Evolutionary conservation across 2,888 invertebrate genomes (phyloP).

Genomic region (Dyspetes luteomarginatus): DNA sequence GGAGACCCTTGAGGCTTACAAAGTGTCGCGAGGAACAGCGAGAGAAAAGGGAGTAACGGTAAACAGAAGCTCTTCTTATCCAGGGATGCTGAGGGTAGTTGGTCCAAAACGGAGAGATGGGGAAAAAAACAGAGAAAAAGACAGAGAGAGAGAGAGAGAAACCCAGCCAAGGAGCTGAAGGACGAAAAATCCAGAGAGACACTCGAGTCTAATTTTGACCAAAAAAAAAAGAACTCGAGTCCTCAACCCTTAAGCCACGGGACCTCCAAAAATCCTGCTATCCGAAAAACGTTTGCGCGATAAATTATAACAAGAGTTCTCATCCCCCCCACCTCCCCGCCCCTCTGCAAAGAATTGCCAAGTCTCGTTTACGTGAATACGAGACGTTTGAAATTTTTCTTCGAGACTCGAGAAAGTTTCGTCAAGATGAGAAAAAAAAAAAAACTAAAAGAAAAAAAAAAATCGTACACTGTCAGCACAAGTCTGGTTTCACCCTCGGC

Average conservation of each 20-base stretch:
- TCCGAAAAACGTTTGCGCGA: conserved; percentile 54
- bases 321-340: no score
- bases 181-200: conserved; percentile 14
- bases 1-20: conserved; percentile 48
- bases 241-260: conserved; percentile 78
- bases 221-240: conserved; percentile 43
- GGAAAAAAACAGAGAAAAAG: not conserved
- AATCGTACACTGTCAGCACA: conserved; percentile 50
- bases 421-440: conserved; percentile 41
- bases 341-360: conserved; percentile 33
- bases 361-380: conserved; percentile 5
- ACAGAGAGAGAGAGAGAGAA: conserved; percentile 21
- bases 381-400: conserved; percentile 17
- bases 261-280: no score
- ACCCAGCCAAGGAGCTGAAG: conserved; percentile 51
- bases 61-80: conserved; percentile 73
- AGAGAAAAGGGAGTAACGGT: conserved; percentile 72
- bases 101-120: conserved; percentile 28
- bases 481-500: conserved; percentile 36
- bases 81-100: conserved; percentile 44
- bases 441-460: no score
- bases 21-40: conserved; percentile 56
- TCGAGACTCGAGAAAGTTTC: conserved; percentile 11
- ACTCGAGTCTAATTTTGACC: conserved; percentile 48
- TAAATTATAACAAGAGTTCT: conserved; percentile 69